phyloP scores from a whole-genome alignment of 2,797 vertebrate species.

The Taenioides sp. region DNA sequence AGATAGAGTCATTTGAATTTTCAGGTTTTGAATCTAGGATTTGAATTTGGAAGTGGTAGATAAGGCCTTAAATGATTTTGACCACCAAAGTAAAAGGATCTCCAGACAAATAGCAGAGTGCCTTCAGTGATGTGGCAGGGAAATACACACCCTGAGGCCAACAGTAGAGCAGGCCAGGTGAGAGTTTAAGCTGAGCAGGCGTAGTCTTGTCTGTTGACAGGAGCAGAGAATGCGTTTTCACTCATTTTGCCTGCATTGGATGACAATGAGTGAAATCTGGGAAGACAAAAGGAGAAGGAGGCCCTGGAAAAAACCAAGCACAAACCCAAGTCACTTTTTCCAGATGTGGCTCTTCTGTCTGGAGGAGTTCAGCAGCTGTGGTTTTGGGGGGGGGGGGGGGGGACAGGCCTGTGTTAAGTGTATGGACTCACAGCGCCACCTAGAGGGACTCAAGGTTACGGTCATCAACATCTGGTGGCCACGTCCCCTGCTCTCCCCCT shows the following conservation, averaged over 20 bases:
- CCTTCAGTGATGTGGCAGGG: conserved; percentile 52
- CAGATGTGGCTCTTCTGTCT: conserved; percentile 61
- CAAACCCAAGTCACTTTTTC: conserved; percentile 51
- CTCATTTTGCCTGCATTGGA: not conserved
- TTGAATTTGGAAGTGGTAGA: not conserved
- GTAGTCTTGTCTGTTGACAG: conserved; percentile 42
- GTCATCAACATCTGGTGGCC: conserved; percentile 58
- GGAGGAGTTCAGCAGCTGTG: conserved; percentile 55
- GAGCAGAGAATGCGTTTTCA: not conserved
- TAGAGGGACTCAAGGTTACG: conserved; percentile 28
- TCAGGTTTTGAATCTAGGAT: not conserved
- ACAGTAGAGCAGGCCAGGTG: conserved; percentile 54
- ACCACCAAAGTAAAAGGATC: not conserved
- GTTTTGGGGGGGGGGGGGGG: not conserved
- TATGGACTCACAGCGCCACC: conserved; percentile 53
- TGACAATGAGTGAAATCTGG: conserved; percentile 4
- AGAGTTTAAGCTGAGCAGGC: conserved; percentile 36
- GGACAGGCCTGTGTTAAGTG: not conserved
- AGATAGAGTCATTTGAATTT: not conserved
- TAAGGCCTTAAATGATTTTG: not conserved
- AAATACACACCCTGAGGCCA: conserved; percentile 46
- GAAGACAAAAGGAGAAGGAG: conserved; percentile 47
- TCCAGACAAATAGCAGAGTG: conserved; percentile 16
- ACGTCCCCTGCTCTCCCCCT: conserved; percentile 43
- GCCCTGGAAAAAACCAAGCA: conserved; percentile 24